Base-by-base conservation (phyloP, 53 echinoderm and acorn worm genomes). In the Patiria pectinifera region DNA sequence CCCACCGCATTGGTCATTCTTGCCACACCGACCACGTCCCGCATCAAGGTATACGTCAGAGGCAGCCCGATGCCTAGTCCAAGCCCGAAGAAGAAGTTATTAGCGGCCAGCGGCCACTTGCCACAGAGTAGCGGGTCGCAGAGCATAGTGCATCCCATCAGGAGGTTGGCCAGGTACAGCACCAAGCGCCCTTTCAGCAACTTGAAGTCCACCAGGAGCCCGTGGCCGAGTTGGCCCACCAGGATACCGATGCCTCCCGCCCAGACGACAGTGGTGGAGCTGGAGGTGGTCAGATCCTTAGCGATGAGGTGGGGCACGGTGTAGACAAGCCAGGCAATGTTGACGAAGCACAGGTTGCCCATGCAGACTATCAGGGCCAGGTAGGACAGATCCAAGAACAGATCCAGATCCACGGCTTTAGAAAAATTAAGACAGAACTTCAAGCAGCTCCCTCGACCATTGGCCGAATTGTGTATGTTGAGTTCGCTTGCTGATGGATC, bases 21-120 rank as follows among this genome's bases (percentile, higher is more conserved):
- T 11, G 59, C 80, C 48, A 90, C 90, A 61, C 90, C 90, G 48
- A 90, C 90, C 22, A 19, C 81, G 11, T 81, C 90, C 48, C 81
- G 62, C 90, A 90, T 90, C 69, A 90, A n/a, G 12, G 90, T 90
- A 59, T 80, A 90, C n/a, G 80, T 80, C 69, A 90, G 49, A 47
- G 90, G 90, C 47, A 90, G 6, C 15, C 4, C 48, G 19, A 90
- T 47, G 81, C 90, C 90, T 14, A 80, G 5, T 21, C 90, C 90
- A 2, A 81, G 4, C 46, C 90, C 90, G 69, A 90, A 81, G 66
- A 81, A 6, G 23, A 90, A 81, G 46, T 90, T 90, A 22, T 1
- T 23, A 6, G 8, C 60, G 26, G 48, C 23, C 15, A 90, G 90
- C 47, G 90, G 90, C 90, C 90, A 90, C 66, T 22, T 63, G 15